phyloP scores from a whole-genome alignment of 2,797 vertebrate genomes.

The Knipowitschia caucasica region DNA sequence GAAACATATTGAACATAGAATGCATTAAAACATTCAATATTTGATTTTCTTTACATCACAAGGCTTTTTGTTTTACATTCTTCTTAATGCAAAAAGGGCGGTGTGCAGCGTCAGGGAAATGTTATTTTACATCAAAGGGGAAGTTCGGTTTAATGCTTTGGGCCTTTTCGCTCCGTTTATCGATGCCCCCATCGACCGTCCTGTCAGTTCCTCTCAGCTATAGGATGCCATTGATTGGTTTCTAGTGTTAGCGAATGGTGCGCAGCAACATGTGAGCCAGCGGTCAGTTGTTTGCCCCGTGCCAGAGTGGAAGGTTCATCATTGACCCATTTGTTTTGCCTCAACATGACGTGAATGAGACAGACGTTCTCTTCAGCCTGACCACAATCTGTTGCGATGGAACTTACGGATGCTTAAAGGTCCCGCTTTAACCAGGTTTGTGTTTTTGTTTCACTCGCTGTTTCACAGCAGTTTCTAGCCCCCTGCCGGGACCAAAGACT shows the following conservation, averaged over 20 bases:
- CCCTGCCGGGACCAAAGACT: too few relatives aligned
- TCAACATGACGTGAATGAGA: conserved; percentile 27
- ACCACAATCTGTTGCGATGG: conserved; percentile 19
- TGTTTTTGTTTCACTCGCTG: too few relatives aligned
- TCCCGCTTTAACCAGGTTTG: conserved; percentile 46
- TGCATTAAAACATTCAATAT: conserved; percentile 13
- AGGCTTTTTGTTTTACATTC: conserved; percentile 5
- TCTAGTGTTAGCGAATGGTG: conserved; percentile 41
- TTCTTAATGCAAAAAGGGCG: conserved; percentile 3
- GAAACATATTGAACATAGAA: conserved; percentile 34
- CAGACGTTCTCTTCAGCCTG: conserved; percentile 11
- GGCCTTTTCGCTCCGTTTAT: conserved; percentile 51
- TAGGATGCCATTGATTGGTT: conserved; percentile 59
- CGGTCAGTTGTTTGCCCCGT: conserved; percentile 44
- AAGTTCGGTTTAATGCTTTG: conserved; percentile 36
- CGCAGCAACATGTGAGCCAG: conserved; percentile 41
- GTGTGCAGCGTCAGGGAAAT: conserved; percentile 4
- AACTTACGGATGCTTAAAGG: conserved; percentile 16
- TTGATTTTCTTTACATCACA: conserved; percentile 3
- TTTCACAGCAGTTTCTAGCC: too few relatives aligned
- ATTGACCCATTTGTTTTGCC: conserved; percentile 21
- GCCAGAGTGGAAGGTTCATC: conserved; percentile 43
- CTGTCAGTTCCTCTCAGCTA: conserved; percentile 51
- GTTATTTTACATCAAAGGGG: conserved; percentile 30
- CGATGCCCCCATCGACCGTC: conserved; percentile 60